These are phyloP conservation scores for Sterrhoptilus dennistouni DNA, from an alignment of 2,113 vertebrate genomes.

Conservation along the genomic window DNA sequence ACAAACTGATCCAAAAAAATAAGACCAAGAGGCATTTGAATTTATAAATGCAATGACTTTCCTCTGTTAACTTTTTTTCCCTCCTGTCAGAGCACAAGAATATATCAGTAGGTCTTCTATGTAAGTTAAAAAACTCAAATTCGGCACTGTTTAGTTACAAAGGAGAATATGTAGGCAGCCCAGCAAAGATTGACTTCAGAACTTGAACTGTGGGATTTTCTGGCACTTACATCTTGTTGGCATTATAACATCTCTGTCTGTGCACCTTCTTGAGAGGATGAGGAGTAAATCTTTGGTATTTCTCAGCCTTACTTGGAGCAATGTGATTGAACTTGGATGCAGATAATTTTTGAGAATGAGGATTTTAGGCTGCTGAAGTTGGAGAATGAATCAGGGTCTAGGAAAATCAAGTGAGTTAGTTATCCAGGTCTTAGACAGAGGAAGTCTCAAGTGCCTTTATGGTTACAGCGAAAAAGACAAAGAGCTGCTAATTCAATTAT, in stretches of 20 bases:
- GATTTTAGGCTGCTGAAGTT: not conserved
- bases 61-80: not conserved
- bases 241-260: not conserved
- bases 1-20: not conserved
- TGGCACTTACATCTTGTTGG: not conserved
- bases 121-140: accelerated
- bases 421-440: not conserved
- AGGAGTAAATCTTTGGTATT: not conserved
- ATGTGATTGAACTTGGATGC: not conserved
- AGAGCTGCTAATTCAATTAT: not conserved
- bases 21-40: not conserved
- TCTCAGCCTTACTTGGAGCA: not conserved
- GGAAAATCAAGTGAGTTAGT: not conserved
- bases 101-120: not conserved
- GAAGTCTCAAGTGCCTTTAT: not conserved
- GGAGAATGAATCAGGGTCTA: not conserved
- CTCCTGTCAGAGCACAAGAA: not conserved
- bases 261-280: not conserved
- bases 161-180: not conserved
- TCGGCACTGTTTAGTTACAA: not conserved
- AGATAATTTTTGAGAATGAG: not conserved
- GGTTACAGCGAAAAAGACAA: not conserved
- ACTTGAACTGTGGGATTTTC: not conserved
- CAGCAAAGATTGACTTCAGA: not conserved
- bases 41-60: not conserved